These are phyloP conservation scores for Lophura nycthemera DNA, from an alignment of 2,113 vertebrate species.

Conservation along the genomic window DNA sequence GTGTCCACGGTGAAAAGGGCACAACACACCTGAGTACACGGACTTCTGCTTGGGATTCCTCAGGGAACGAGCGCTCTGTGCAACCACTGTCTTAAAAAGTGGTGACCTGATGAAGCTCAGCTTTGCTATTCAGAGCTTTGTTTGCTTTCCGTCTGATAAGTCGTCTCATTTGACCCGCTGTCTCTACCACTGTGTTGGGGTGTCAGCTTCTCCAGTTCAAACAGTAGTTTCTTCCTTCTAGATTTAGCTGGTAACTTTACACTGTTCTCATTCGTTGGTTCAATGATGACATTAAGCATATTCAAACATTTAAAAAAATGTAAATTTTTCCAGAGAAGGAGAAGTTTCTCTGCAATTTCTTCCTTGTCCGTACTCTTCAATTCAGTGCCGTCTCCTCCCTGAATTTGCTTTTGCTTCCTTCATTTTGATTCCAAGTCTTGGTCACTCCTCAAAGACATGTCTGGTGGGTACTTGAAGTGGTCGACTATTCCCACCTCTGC, in stretches of 20 bases:
- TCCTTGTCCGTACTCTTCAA: not conserved
- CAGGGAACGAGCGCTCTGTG: not conserved
- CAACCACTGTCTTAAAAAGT: not conserved
- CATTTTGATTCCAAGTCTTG: not conserved
- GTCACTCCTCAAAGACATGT: not conserved
- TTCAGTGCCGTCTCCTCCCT: not conserved
- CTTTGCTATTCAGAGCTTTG: not conserved
- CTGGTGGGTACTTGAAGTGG: not conserved
- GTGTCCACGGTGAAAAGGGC: rapidly evolving
- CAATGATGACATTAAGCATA: not conserved
- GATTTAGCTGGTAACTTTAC: not conserved
- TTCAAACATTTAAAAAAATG: not conserved
- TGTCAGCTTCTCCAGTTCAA: not conserved
- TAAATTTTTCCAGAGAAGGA: not conserved
- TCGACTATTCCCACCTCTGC: not conserved
- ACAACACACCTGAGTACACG: rapidly evolving
- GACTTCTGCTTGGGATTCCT: not conserved
- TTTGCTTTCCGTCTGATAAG: not conserved
- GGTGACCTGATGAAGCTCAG: not conserved
- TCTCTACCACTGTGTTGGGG: not conserved
- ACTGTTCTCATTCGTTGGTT: not conserved
- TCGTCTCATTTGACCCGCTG: not conserved
- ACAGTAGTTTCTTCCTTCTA: not conserved
- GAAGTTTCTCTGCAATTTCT: not conserved
- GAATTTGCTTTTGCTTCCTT: not conserved